These are phyloP conservation scores for Karalla daura DNA, from an alignment of 2,797 vertebrate genomes.

Conservation along the genomic window DNA sequence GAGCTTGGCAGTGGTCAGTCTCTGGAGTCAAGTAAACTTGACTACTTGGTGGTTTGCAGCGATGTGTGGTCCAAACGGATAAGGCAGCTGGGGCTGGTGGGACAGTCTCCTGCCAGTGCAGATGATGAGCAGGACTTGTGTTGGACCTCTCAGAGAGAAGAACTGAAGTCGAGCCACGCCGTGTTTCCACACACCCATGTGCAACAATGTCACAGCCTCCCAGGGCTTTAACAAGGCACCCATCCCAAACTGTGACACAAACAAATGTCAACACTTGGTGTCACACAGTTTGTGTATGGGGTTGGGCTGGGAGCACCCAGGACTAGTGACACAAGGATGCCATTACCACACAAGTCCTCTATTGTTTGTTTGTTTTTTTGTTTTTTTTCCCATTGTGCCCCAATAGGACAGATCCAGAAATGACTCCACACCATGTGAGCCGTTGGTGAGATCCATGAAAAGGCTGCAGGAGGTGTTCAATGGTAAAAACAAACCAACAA, in stretches of 20 bases:
- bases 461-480: constrained; percentile 83
- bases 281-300: constrained; percentile 28
- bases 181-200: background rate
- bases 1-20: constrained; percentile 72
- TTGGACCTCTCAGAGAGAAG: background rate
- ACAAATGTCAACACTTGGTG: constrained; percentile 22
- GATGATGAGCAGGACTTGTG: constrained; percentile 16
- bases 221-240: background rate
- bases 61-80: constrained; percentile 64
- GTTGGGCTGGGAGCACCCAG: constrained; percentile 25
- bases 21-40: constrained; percentile 45
- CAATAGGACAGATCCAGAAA: constrained; percentile 82
- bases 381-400: constrained; percentile 42
- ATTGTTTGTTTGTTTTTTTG: constrained; percentile 59
- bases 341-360: constrained; percentile 49
- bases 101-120: constrained; percentile 21
- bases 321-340: constrained; percentile 44
- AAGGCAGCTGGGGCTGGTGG: constrained; percentile 28
- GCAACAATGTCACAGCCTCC: background rate
- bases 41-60: constrained; percentile 54
- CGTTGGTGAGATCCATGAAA: constrained; percentile 79
- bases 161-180: background rate
- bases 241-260: constrained; percentile 16
- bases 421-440: constrained; percentile 61
- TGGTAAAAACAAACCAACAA: constrained; percentile 80